These are phyloP conservation scores for Folsomia candida DNA, from an alignment of 2,888 invertebrate genomes.

Conservation along the genomic window DNA sequence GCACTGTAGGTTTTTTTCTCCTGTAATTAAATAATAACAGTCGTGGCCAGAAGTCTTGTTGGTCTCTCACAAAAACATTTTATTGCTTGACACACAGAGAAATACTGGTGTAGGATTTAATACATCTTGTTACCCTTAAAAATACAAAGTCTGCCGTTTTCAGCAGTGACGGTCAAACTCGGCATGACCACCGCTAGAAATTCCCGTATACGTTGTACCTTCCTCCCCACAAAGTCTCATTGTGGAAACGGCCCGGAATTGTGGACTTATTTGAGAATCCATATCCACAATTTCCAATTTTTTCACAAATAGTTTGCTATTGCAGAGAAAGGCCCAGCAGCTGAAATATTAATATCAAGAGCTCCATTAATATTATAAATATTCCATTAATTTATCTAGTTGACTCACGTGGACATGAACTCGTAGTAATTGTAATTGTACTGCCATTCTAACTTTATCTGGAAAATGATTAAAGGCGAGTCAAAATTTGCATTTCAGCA, in stretches of 20 bases:
- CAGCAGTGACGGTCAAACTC: constrained; percentile 41
- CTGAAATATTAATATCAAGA: too few species aligned
- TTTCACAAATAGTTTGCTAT: constrained; percentile 46
- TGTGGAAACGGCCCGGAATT: background rate
- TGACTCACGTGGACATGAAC: constrained; percentile 46
- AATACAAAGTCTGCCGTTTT: background rate
- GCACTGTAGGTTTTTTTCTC: too few species aligned
- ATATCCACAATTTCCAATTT: constrained; percentile 44
- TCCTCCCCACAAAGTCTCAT: constrained; percentile 43
- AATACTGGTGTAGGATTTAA: too few species aligned
- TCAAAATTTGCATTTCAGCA: too few species aligned
- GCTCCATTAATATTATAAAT: too few species aligned
- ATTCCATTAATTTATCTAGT: too few species aligned
- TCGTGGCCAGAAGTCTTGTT: too few species aligned
- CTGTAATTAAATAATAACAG: too few species aligned
- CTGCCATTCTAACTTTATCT: constrained; percentile 44
- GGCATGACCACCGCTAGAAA: constrained; percentile 28
- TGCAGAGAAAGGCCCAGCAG: constrained; percentile 47
- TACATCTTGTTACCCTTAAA: too few species aligned
- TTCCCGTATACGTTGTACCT: constrained; percentile 46
- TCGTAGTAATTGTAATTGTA: constrained; percentile 47
- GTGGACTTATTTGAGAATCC: constrained; percentile 31
- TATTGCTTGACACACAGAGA: too few species aligned
- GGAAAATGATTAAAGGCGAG: background rate
- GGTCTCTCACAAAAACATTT: too few species aligned